A percentile compares a stretch with the other conserved stretches of the same genome.
phyloP scores from a whole-genome alignment of 2,888 invertebrate species.

The Monopis laevigella region DNA sequence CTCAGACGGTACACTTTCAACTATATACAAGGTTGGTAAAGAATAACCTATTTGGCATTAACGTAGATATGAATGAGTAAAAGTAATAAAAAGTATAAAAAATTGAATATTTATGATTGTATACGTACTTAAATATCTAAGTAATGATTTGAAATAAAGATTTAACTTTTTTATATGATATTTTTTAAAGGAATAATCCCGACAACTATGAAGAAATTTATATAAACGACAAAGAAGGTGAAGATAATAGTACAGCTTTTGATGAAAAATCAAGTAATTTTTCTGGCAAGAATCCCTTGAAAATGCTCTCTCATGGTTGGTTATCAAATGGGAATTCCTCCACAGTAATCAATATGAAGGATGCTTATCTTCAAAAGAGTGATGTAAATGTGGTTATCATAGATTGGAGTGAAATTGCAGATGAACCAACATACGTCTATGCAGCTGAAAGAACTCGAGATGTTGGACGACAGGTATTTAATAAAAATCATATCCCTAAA shows the following conservation, averaged over 20 bases:
- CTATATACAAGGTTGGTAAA: conserved; percentile 10
- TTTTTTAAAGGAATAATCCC: conserved; percentile 4
- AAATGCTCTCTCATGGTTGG: conserved; percentile 12
- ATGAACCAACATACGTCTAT: conserved; percentile 45
- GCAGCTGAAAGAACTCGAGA: conserved; percentile 49
- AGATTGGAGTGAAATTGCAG: conserved; percentile 52
- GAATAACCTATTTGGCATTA: too few relatives aligned
- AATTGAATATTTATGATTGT: too few relatives aligned
- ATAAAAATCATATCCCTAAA: too few relatives aligned
- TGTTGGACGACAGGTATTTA: conserved; percentile 36
- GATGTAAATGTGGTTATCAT: conserved; percentile 61
- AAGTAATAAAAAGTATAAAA: too few relatives aligned
- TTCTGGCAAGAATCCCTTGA: not conserved
- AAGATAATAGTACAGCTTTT: not conserved
- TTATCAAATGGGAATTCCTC: conserved; percentile 21
- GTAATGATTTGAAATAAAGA: too few relatives aligned
- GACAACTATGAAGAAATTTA: conserved; percentile 6
- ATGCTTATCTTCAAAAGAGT: conserved; percentile 38
- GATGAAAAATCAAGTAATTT: conserved; percentile 1
- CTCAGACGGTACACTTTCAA: not conserved
- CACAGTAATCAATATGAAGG: conserved; percentile 50
- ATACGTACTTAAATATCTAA: too few relatives aligned
- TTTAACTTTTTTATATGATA: not conserved
- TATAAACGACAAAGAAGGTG: not conserved
- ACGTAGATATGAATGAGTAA: too few relatives aligned